phyloP scores from a whole-genome alignment of 53 echinoderm and acorn worm species.

The Holothuria leucospilota region DNA sequence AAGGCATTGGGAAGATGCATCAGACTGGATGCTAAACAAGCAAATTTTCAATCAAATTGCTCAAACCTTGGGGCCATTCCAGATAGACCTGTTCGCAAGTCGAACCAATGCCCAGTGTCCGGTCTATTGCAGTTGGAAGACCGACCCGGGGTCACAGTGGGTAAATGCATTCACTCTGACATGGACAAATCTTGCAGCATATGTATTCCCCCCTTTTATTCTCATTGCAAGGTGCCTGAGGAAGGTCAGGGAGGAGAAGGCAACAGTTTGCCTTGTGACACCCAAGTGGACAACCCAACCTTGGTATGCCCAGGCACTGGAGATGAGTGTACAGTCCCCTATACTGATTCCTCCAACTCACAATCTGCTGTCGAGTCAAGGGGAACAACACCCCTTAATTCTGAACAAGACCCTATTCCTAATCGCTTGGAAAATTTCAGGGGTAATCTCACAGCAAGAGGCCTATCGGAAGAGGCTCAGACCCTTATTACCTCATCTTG shows the following conservation, averaged over 20 bases:
- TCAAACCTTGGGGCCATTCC: too few relatives aligned
- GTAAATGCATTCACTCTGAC: slow-evolving; percentile 3
- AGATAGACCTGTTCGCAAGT: too few relatives aligned
- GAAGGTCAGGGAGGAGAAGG: slow-evolving; percentile 17
- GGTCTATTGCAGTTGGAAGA: too few relatives aligned
- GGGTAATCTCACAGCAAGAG: background rate
- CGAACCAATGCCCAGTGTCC: too few relatives aligned
- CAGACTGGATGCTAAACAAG: too few relatives aligned
- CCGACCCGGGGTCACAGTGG: too few relatives aligned
- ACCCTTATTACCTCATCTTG: slow-evolving; percentile 31
- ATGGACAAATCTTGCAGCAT: background rate
- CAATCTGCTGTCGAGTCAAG: slow-evolving; percentile 11
- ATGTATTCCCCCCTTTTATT: background rate
- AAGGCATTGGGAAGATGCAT: too few relatives aligned
- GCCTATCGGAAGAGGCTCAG: slow-evolving; percentile 16
- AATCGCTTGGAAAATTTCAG: slow-evolving; percentile 49
- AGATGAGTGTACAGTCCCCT: slow-evolving; percentile 36
- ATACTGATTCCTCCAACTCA: slow-evolving; percentile 23
- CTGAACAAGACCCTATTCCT: background rate
- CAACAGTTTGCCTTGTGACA: background rate
- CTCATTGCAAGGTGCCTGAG: slow-evolving; percentile 6
- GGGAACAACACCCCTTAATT: slow-evolving; percentile 35
- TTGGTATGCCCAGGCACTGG: background rate
- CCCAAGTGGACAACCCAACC: slow-evolving; percentile 19
- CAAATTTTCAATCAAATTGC: too few relatives aligned